These are phyloP conservation scores for Dinothrombium tinctorium DNA, from an alignment of 1,140 invertebrate species.

Conservation along the genomic window DNA sequence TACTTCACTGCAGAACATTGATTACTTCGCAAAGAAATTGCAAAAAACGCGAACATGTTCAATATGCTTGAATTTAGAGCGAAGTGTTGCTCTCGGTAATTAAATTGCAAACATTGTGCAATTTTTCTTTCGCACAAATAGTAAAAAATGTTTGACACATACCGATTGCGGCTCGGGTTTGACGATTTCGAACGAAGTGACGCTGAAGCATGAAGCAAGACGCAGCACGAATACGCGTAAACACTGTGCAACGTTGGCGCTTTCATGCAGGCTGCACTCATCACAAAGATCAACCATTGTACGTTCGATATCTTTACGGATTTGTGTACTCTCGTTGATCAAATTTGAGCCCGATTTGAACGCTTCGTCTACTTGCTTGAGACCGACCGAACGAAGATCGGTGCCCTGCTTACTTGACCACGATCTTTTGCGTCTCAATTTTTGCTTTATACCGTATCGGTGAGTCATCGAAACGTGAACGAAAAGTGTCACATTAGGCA, in stretches of 20 bases:
- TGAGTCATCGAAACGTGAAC: constrained; percentile 34
- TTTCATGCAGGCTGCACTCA: constrained; percentile 29
- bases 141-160: too few relatives aligned
- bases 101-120: too few relatives aligned
- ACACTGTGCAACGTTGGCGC: constrained; percentile 32
- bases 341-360: constrained; percentile 21
- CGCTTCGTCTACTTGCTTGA: constrained; percentile 26
- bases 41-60: too few relatives aligned
- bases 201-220: constrained; percentile 21
- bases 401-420: constrained; percentile 13
- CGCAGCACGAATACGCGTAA: constrained; percentile 25
- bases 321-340: constrained; percentile 16
- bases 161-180: constrained; percentile 14
- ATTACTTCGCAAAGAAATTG: too few relatives aligned
- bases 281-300: constrained; percentile 26
- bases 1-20: too few relatives aligned
- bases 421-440: constrained; percentile 11
- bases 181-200: constrained; percentile 19
- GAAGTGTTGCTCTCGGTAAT: too few relatives aligned
- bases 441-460: constrained; percentile 13
- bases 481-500: constrained; percentile 32
- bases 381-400: constrained; percentile 22
- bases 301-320: constrained; percentile 17
- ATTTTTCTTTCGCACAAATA: too few relatives aligned
- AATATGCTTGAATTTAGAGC: too few relatives aligned